These are phyloP conservation scores for Protobothrops flavoviridis DNA, from an alignment of 2,113 vertebrate genomes.

Conservation along the genomic window DNA sequence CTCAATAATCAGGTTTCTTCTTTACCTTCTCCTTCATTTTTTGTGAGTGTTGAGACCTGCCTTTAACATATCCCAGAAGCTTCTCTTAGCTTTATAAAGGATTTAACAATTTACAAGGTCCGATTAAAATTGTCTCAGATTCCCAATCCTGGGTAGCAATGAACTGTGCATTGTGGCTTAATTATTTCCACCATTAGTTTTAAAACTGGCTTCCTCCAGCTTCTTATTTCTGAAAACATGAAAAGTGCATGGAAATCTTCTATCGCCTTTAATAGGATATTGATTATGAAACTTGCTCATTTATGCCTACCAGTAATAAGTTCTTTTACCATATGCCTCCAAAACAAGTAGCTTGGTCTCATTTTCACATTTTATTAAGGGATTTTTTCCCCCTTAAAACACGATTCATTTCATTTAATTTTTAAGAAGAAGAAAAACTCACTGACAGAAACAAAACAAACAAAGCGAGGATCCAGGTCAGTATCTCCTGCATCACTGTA, in stretches of 20 bases:
- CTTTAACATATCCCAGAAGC: neutral
- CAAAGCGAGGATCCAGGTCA: neutral
- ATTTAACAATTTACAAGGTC: neutral
- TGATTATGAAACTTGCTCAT: conserved; percentile 35
- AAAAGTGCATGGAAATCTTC: conserved; percentile 46
- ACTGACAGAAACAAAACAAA: neutral
- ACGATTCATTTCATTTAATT: neutral
- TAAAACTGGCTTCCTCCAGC: neutral
- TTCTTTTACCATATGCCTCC: conserved; percentile 25
- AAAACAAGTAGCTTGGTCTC: conserved; percentile 29
- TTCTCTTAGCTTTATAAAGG: neutral
- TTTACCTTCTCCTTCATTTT: neutral
- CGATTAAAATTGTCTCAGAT: neutral
- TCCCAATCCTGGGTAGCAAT: neutral
- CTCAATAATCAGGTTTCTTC: neutral
- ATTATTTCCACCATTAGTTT: conserved; percentile 3
- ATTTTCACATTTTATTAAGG: conserved; percentile 14
- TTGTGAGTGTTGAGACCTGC: neutral
- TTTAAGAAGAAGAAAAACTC: neutral
- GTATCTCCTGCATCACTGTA: conserved; percentile 3
- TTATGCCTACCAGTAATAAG: conserved; percentile 26
- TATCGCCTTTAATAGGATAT: conserved; percentile 51
- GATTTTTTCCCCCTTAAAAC: neutral
- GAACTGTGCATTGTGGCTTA: neutral
- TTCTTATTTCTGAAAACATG: conserved; percentile 25